These are phyloP conservation scores for Myocastor coypus DNA, from an alignment of 2,113 vertebrate genomes.

Conservation along the genomic window DNA sequence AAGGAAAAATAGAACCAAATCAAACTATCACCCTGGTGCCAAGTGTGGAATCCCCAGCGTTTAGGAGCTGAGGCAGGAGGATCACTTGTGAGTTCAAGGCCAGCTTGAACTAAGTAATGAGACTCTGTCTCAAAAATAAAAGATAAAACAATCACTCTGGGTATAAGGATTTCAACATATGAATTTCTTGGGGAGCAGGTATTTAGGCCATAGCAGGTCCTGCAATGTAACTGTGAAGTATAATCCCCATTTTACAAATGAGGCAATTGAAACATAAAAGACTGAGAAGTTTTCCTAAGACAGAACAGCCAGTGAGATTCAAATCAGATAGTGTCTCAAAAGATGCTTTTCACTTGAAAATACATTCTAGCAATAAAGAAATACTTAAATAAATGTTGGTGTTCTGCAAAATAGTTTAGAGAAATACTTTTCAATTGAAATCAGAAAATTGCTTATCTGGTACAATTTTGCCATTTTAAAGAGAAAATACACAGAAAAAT, in stretches of 20 bases:
- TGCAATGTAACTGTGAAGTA: neutral
- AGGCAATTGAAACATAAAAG: neutral
- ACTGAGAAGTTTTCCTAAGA: neutral
- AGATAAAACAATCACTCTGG: neutral
- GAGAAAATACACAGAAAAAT: neutral
- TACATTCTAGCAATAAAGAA: slow-evolving; percentile 1
- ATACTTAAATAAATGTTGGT: neutral
- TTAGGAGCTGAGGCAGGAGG: neutral
- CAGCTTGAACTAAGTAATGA: neutral
- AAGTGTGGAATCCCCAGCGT: neutral
- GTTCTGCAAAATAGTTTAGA: neutral
- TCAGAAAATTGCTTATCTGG: neutral
- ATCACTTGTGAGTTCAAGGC: neutral
- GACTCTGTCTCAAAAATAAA: neutral
- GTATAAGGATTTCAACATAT: neutral
- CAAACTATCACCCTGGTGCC: neutral
- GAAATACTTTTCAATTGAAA: neutral
- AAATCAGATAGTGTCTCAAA: neutral
- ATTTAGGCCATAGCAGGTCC: neutral
- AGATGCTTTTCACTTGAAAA: neutral
- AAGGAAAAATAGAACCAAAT: neutral
- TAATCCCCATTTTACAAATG: neutral
- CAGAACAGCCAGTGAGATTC: neutral
- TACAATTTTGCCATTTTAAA: neutral
- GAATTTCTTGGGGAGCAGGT: neutral